Evolutionary conservation across 2,888 invertebrate genomes (phyloP).

Genomic region (Apeira syringaria): DNA sequence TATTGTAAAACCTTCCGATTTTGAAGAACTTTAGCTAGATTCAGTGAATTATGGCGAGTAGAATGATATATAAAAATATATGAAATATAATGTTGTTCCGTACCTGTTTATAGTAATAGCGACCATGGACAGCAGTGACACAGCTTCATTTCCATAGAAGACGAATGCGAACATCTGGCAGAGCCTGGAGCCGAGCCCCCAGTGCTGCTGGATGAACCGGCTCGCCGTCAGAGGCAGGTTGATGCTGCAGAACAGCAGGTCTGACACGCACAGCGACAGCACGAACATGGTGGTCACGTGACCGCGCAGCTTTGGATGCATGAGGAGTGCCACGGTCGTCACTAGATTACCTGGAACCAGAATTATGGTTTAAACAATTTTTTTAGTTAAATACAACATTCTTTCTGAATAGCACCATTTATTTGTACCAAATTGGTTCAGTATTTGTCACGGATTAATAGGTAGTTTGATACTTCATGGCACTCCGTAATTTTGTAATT

Average conservation of each 20-base stretch:
- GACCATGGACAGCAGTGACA: conserved; percentile 94
- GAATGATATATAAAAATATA: too few species aligned
- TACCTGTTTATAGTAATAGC: conserved; percentile 95
- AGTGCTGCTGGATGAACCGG: conserved; percentile 91
- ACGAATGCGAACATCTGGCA: conserved; percentile 94
- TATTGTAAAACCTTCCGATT: too few species aligned
- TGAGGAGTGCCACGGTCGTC: conserved; percentile 90
- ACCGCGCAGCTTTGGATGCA: conserved; percentile 90
- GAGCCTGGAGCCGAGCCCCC: conserved; percentile 90
- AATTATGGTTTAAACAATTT: too few species aligned
- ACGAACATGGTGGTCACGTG: conserved; percentile 96
- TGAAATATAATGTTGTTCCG: too few species aligned
- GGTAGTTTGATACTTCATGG: too few species aligned
- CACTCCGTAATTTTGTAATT: too few species aligned
- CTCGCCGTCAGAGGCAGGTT: conserved; percentile 93
- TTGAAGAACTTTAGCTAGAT: too few species aligned
- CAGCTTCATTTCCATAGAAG: conserved; percentile 95
- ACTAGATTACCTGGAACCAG: conserved; percentile 89
- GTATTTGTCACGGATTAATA: too few species aligned
- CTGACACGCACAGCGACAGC: conserved; percentile 92
- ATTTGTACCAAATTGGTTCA: too few species aligned
- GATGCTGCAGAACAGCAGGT: conserved; percentile 92
- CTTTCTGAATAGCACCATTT: too few species aligned
- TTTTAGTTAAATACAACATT: too few species aligned
- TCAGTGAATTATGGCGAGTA: too few species aligned